Base-by-base conservation (phyloP, 1,140 invertebrate species). In the Drosophila nasuta region DNA sequence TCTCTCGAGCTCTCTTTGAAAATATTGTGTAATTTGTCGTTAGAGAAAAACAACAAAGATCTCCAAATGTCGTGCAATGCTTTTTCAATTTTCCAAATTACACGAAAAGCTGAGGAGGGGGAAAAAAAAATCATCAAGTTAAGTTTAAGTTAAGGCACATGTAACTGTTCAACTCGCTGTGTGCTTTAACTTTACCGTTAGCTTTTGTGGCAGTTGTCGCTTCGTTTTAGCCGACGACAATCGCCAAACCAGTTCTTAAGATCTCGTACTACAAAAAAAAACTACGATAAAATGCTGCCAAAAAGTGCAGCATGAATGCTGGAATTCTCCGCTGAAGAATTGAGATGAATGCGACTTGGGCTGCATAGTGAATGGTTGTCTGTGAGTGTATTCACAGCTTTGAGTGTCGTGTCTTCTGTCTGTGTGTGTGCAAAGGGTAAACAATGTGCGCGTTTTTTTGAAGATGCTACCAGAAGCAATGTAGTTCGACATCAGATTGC, bases 51-150 rank as follows among this genome's bases (percentile, higher is more conserved):
- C 51, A 35, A 43, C 41, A 69, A 60, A 65, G 43, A 71, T 59
- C 48, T 46, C 51, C 76, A 67, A 79, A 74, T 71, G 66, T 81
- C 75, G 80, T 81, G 82, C 82, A 87, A 74, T 88, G 76, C 72
- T 73, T 86, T 87, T 85, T 81, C 66, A 66, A 87, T 87, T 87
- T 85, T 83, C 78, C 82, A 83, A 75, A 80, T 77, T 67, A 86
- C 81, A 78, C 70, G 71, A 88, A 87, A 87, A 77, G 77, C 88
- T 80, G 77, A 69, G 82, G 87, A 25, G n/a, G 20, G 20, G 20
- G 20, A 20, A 25, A 4, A 25, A 77, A 81, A 68, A 46, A 59
- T 41, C 38, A 58, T 25, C 54, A 62, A 35, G 41, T 43, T n/a
- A 43, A 38, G 7, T 38, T 38, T 41, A 41, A 41, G 33, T 38